Base-by-base conservation (phyloP, 2,113 vertebrate species). In the Calcarius ornatus region DNA sequence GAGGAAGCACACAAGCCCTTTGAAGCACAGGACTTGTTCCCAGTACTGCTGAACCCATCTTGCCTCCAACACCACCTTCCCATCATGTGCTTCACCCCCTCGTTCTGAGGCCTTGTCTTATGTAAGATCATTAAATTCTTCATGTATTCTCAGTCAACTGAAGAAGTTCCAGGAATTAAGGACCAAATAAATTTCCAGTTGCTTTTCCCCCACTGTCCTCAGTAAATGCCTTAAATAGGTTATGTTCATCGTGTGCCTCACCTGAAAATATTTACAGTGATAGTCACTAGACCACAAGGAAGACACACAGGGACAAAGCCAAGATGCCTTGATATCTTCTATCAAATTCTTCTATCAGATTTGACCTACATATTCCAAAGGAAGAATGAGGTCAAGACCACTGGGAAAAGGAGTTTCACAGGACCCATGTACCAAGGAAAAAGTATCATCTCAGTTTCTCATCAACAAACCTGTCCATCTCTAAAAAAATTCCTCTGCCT, bases 131-230 rank as follows among this genome's bases (percentile, higher is more conserved):
- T 22, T 35, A 54, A 31, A 78, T 68, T 75, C 61, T 20, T 37
- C 33, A 20, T 13, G 27, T n/a, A 33, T 13, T 57, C 5, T 21
- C 70, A 59, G 14, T 17, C 27, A 37, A 18, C 40, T 61, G 57
- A n/a, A n/a, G 28, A 81, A 70, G 16, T 50, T 56, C 37, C 2
- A 3, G 5, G n/a, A 68, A 43, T 54, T 48, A 48, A 0, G 1
- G 47, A 59, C 30, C 64, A 31, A 75, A 37, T 13, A 61, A 47
- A 80, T 60, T 69, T 54, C 31, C 27, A 83, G 1, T 0, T 59
- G 27, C 8, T 60, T 37, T 53, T 25, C 51, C 40, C 12, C 56
- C 38, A 38, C 35, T 11, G 23, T 19, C 17, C 31, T 61, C 33
- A 60, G 71, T 28, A 78, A 95, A 80, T 21, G 45, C 14, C 43